phyloP scores from a whole-genome alignment of 2,888 invertebrate species.

The Abrostola tripartita region DNA sequence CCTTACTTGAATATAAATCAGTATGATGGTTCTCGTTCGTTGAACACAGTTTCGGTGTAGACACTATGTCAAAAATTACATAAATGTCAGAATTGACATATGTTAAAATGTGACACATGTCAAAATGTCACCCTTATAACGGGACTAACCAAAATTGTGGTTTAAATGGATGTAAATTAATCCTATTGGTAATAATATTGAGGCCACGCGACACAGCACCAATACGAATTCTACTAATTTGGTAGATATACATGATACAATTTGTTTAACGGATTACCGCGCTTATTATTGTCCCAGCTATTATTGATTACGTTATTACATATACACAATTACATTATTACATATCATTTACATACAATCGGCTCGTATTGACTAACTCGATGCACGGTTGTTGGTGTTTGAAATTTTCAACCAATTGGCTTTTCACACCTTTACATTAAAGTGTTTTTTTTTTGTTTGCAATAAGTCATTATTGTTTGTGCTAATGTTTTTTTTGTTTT shows the following conservation, averaged over 20 bases:
- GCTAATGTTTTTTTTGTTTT: slow-evolving; percentile 27
- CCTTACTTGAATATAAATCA: no score
- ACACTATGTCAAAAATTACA: no score
- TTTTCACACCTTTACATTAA: slow-evolving; percentile 72
- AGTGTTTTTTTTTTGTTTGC: slow-evolving; percentile 61
- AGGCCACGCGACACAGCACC: no score
- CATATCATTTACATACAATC: slow-evolving; percentile 49
- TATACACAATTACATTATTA: slow-evolving; percentile 44
- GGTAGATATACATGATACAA: slow-evolving; percentile 12
- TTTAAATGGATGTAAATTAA: no score
- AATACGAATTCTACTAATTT: no score
- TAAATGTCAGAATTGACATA: no score
- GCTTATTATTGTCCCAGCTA: slow-evolving; percentile 35
- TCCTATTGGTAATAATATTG: no score
- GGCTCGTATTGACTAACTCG: slow-evolving; percentile 37
- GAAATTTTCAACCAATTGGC: slow-evolving; percentile 76
- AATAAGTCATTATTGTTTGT: slow-evolving; percentile 40
- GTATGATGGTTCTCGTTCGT: no score
- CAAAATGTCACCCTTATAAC: no score
- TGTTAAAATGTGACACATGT: no score
- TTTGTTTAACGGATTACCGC: slow-evolving; percentile 46
- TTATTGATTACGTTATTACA: slow-evolving; percentile 43
- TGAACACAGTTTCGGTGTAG: no score
- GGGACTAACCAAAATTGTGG: no score
- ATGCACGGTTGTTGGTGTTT: slow-evolving; percentile 67